Evolutionary conservation across 2,113 vertebrate genomes (phyloP), one percentile per base, ranked within the genome.

Genomic region (Shinisaurus crocodilurus): DNA sequence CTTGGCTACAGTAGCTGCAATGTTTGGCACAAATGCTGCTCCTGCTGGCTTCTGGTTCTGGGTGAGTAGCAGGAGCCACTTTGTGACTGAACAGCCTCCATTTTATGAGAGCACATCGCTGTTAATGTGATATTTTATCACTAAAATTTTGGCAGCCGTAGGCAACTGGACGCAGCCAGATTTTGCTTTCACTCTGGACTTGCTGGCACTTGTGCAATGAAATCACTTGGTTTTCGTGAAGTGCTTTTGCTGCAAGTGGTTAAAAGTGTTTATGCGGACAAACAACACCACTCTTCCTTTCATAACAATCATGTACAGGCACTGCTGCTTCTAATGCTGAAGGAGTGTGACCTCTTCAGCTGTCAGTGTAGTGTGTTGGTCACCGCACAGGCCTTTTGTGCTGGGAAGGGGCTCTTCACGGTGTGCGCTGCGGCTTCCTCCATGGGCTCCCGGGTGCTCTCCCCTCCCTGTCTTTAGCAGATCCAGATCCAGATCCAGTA

Each of bases 201-300:
- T 34, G 50, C 23, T 34, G 79, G 69, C 89, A 93, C 82, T 75
- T 91, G 3, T 90, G 83, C 85, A 94, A 87, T 93, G 86, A 94
- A 94, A 87, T 85, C 82, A 4, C 72, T 93, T 86, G 48, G 34
- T 18, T 60, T 75, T 91, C n/a, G 50, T 60, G 63, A 87, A 67
- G 65, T n/a, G 15, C 89, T 83, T 0, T 72, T 84, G 83, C 0
- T 0, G 48, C 92, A 92, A 91, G 50, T 65, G 83, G 10, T 87
- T 83, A 89, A 91, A 90, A 88, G 89, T 63, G n/a, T 34, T 6
- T 37, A 82, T 85, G 80, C 29, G 57, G 25, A 0, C 25, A 10
- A n/a, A 25, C 5, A 23, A 1, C 25, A 45, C 43, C 63, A 18
- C 27, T 54, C 77, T 72, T 40, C 48, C 63, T 70, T 34, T 72